Conservation (phyloP, 2,113 vertebrate species). For the Charadrius vociferus region DNA sequence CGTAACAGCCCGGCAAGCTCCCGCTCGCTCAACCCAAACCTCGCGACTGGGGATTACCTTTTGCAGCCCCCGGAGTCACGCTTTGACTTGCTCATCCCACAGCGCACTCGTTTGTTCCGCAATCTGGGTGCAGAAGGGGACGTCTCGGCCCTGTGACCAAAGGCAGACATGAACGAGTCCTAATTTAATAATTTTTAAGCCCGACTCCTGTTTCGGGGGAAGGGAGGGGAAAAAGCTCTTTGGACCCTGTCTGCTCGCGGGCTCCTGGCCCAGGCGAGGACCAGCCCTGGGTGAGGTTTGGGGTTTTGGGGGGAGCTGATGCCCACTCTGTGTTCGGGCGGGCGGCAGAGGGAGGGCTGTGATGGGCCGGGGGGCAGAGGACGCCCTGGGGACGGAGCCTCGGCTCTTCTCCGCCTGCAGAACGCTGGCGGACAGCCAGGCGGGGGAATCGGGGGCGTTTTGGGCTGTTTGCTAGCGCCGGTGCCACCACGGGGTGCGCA, state of each 20-base stretch:
- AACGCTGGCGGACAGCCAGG: neutral
- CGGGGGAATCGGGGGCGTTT: neutral
- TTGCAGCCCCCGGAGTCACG: neutral
- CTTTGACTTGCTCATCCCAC: neutral
- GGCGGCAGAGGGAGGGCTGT: neutral
- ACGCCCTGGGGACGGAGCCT: neutral
- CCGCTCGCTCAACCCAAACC: neutral
- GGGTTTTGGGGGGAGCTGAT: neutral
- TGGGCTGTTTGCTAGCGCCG: neutral
- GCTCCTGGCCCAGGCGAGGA: neutral
- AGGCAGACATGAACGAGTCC: accelerated
- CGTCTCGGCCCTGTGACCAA: accelerated
- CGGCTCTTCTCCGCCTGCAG: neutral
- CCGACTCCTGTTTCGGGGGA: neutral
- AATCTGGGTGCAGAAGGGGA: neutral
- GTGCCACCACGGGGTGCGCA: accelerated
- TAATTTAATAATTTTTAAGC: accelerated
- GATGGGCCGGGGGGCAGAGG: neutral
- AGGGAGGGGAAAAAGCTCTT: neutral
- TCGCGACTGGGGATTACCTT: accelerated
- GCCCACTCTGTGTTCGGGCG: neutral
- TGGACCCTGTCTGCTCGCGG: neutral
- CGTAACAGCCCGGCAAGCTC: neutral
- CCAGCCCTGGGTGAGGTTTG: neutral
- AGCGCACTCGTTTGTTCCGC: accelerated